Evolutionary conservation across 1,140 invertebrate genomes (phyloP).

Genomic region (Diorhabda elongata): DNA sequence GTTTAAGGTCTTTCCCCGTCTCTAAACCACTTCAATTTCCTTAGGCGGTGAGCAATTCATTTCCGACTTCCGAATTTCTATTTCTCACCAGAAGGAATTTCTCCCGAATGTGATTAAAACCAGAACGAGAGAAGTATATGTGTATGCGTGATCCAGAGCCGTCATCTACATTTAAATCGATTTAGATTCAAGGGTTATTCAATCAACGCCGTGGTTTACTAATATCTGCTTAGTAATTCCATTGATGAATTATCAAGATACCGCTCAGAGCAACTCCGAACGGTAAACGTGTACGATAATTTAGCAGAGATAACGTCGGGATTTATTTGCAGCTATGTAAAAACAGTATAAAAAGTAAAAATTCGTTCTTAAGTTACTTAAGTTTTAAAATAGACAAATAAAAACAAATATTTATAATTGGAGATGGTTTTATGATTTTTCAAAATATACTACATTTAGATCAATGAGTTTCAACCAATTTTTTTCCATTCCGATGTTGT

Average conservation of each 20-base stretch:
- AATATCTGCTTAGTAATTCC: background rate
- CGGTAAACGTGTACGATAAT: too few species aligned
- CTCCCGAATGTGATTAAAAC: conserved; percentile 11
- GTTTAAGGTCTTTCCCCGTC: conserved; percentile 8
- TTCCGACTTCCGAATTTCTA: conserved; percentile 13
- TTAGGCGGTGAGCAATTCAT: conserved; percentile 10
- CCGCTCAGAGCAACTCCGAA: background rate
- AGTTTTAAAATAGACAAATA: too few species aligned
- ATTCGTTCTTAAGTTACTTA: too few species aligned
- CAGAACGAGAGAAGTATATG: background rate
- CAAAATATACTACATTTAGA: too few species aligned
- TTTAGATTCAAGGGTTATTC: conserved; percentile 1
- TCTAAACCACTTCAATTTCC: conserved; percentile 15
- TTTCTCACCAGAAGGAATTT: conserved; percentile 7
- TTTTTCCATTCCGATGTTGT: too few species aligned
- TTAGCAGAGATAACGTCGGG: too few species aligned
- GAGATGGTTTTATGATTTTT: too few species aligned
- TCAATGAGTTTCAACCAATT: too few species aligned
- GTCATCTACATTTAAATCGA: conserved; percentile 1
- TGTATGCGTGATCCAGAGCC: background rate
- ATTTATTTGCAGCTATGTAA: too few species aligned
- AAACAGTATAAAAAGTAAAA: too few species aligned
- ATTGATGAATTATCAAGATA: background rate
- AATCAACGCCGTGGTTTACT: background rate
- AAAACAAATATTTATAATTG: too few species aligned